These are phyloP conservation scores for Panagrolaimus sp. DNA, from an alignment of 1,140 invertebrate species.

Conservation along the genomic window DNA sequence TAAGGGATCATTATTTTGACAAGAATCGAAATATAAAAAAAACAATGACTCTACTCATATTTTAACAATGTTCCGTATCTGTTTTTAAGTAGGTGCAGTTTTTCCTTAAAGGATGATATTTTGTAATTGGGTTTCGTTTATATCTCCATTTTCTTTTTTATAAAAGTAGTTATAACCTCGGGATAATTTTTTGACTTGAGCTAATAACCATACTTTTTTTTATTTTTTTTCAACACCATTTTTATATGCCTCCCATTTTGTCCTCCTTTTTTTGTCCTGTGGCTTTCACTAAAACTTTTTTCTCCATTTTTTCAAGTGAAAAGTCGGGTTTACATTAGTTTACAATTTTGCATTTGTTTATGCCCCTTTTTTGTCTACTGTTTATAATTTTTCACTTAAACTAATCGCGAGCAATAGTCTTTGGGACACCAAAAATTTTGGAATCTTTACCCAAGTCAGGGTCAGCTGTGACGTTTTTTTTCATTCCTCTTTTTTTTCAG, in stretches of 20 bases:
- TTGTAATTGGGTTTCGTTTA: slow-evolving; percentile 9
- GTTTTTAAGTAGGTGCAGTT: slow-evolving; percentile 6
- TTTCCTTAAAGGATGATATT: too few species aligned
- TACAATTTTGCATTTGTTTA: slow-evolving; percentile 14
- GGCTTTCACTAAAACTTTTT: too few species aligned
- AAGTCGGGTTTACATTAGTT: slow-evolving; percentile 6
- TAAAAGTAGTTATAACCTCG: background rate
- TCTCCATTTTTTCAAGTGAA: background rate
- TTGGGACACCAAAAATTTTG: background rate
- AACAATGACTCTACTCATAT: too few species aligned
- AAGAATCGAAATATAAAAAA: too few species aligned
- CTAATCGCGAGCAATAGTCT: too few species aligned
- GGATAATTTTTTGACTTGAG: slow-evolving; percentile 5
- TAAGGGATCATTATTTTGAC: too few species aligned
- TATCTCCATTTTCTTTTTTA: background rate
- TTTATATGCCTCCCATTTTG: background rate
- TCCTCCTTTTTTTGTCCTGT: background rate
- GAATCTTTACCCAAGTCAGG: slow-evolving; percentile 13
- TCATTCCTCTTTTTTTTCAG: background rate
- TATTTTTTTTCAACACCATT: background rate
- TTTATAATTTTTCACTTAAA: slow-evolving; percentile 9
- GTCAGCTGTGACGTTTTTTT: slow-evolving; percentile 10
- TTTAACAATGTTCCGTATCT: too few species aligned
- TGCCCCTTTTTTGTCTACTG: slow-evolving; percentile 3
- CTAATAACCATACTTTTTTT: slow-evolving; percentile 1